Percentiles rank a stretch among this genome's conserved stretches.
Conservation (phyloP, 2,797 vertebrate genomes). For the Vipera ursinii region DNA sequence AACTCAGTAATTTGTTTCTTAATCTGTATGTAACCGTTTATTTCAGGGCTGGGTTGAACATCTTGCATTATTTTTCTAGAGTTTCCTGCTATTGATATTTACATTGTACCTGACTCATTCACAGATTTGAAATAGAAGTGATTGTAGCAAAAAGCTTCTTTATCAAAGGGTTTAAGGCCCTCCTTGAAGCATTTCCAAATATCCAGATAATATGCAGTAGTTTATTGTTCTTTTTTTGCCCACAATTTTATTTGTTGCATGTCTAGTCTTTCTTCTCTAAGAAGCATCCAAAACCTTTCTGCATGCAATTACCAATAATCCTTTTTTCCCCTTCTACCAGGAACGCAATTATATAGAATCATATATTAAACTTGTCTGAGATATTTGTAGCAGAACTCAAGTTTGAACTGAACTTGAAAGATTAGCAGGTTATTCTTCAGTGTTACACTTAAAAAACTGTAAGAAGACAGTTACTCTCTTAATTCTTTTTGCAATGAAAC, state of each 20-base stretch:
- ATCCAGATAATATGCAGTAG: not conserved
- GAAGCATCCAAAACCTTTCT: not conserved
- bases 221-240: not conserved
- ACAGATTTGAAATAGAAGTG: not conserved
- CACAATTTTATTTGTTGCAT: not conserved
- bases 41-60: not conserved
- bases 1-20: conserved; percentile 1
- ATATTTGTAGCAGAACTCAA: not conserved
- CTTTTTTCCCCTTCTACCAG: not conserved
- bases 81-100: not conserved
- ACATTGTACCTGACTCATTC: not conserved
- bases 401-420: not conserved
- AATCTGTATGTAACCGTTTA: not conserved
- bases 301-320: not conserved
- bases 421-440: not conserved
- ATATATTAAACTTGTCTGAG: not conserved
- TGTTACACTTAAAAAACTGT: not conserved
- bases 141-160: not conserved
- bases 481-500: not conserved
- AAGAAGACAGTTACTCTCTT: not conserved
- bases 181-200: not conserved
- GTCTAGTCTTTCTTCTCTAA: not conserved
- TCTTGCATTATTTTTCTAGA: not conserved
- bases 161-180: not conserved
- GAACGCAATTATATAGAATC: not conserved